Evolutionary conservation across 2,113 vertebrate species (phyloP).

Genomic region (Psettodes erumei): DNA sequence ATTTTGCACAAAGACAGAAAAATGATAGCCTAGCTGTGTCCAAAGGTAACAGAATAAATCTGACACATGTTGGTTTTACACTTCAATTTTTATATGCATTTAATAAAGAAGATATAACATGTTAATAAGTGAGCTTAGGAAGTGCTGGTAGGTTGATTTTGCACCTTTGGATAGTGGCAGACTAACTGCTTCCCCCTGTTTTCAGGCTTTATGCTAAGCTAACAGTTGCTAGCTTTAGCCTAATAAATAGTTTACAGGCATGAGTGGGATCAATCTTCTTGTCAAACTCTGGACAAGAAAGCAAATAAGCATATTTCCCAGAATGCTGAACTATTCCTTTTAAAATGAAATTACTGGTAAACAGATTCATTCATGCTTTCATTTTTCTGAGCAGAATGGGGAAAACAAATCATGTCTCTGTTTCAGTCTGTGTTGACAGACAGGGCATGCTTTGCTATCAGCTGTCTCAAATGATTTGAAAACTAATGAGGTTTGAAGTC

Average conservation of each 20-base stretch:
- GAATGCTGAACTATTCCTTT: background rate
- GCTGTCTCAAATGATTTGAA: constrained; percentile 21
- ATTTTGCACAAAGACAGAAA: too few species aligned
- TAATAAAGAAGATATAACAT: too few species aligned
- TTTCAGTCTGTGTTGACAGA: constrained; percentile 31
- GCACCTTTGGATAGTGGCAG: background rate
- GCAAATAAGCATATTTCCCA: background rate
- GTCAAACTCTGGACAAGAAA: background rate
- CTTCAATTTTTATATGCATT: too few species aligned
- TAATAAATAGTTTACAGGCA: background rate
- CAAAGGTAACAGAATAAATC: too few species aligned
- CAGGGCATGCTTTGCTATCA: constrained; percentile 33
- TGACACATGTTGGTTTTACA: too few species aligned
- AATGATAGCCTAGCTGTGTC: too few species aligned
- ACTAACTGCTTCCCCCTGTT: too few species aligned
- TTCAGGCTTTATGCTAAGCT: background rate
- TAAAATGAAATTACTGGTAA: background rate
- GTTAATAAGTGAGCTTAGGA: background rate
- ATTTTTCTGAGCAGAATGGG: constrained; percentile 1
- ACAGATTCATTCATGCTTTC: background rate
- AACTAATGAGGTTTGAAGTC: constrained; percentile 14
- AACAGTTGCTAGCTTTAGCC: background rate
- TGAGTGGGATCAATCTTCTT: too few species aligned
- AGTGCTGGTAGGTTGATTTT: background rate
- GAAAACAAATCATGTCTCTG: constrained; percentile 30